Percentiles rank a stretch among this genome's conserved stretches.
These are phyloP conservation scores for Carpatolechia fugitivella DNA, from an alignment of 2,888 invertebrate genomes.

Conservation along the genomic window DNA sequence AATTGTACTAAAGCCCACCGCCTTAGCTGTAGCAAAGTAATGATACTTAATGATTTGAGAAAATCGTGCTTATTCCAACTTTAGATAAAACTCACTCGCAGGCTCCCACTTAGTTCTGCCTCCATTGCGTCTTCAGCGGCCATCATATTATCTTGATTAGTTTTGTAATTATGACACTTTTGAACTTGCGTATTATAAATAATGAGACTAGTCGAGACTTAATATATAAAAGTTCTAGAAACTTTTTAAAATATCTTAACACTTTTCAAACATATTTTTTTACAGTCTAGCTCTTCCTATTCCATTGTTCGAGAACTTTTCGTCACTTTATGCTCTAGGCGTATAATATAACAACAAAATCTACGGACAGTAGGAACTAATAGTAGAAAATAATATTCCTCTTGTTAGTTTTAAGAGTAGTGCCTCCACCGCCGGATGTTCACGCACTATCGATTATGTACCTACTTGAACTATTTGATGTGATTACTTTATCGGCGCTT, in stretches of 20 bases:
- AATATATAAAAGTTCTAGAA: too few relatives aligned
- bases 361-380: too few relatives aligned
- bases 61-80: too few relatives aligned
- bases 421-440: slow-evolving; percentile 20
- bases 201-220: too few relatives aligned
- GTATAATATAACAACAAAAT: too few relatives aligned
- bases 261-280: background rate
- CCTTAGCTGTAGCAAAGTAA: too few relatives aligned
- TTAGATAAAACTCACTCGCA: slow-evolving; percentile 31
- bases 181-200: background rate
- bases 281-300: background rate
- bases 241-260: background rate
- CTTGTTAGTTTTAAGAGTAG: background rate
- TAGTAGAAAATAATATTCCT: too few relatives aligned
- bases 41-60: too few relatives aligned
- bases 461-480: slow-evolving; percentile 16
- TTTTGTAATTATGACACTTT: background rate
- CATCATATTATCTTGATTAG: slow-evolving; percentile 30
- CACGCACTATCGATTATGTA: slow-evolving; percentile 23
- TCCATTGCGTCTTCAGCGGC: slow-evolving; percentile 60
- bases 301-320: background rate
- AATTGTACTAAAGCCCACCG: too few relatives aligned
- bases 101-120: slow-evolving; percentile 48
- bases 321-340: background rate
- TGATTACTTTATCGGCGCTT: slow-evolving; percentile 25